phyloP scores from a whole-genome alignment of 1,140 invertebrate genomes.

The Scaptodrosophila lebanonensis region DNA sequence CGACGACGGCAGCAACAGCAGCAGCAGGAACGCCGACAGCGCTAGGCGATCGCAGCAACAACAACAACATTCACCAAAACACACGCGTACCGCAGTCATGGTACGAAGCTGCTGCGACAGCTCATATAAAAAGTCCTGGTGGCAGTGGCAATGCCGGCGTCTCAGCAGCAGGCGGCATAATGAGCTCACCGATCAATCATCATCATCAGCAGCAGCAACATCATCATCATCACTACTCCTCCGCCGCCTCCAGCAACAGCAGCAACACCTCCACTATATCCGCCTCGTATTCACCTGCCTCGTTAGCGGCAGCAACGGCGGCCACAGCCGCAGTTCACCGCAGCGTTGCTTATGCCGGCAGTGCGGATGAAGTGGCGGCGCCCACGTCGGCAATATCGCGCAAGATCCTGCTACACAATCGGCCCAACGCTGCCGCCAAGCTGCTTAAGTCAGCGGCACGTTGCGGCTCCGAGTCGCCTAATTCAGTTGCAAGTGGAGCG shows the following conservation, averaged over 20 bases:
- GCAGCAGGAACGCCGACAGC: conserved; percentile 42
- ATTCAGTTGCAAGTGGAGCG: conserved; percentile 21
- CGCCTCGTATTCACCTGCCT: conserved; percentile 31
- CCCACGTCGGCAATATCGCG: conserved; percentile 76
- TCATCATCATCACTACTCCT: conserved; percentile 31
- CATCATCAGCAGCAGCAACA: conserved; percentile 45
- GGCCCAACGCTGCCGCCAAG: conserved; percentile 55
- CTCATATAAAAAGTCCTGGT: conserved; percentile 75
- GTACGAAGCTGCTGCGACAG: conserved; percentile 73
- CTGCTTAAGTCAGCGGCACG: conserved; percentile 68
- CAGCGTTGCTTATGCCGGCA: conserved; percentile 78
- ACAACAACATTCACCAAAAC: conserved; percentile 69
- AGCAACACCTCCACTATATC: conserved; percentile 50
- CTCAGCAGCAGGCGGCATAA: conserved; percentile 66
- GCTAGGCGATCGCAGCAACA: conserved; percentile 64
- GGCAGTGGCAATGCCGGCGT: conserved; percentile 76
- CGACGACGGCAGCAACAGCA: conserved; percentile 37
- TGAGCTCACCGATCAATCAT: conserved; percentile 69
- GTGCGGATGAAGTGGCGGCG: conserved; percentile 78
- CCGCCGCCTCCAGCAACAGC: conserved; percentile 38
- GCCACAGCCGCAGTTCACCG: conserved; percentile 77
- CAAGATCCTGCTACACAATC: conserved; percentile 76
- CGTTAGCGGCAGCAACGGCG: conserved; percentile 23
- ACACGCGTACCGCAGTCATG: conserved; percentile 67
- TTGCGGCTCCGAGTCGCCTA: conserved; percentile 61